Evolutionary conservation across 2,888 invertebrate species (phyloP), one percentile per base, ranked within the genome.

Genomic region (Abscondita cerata): DNA sequence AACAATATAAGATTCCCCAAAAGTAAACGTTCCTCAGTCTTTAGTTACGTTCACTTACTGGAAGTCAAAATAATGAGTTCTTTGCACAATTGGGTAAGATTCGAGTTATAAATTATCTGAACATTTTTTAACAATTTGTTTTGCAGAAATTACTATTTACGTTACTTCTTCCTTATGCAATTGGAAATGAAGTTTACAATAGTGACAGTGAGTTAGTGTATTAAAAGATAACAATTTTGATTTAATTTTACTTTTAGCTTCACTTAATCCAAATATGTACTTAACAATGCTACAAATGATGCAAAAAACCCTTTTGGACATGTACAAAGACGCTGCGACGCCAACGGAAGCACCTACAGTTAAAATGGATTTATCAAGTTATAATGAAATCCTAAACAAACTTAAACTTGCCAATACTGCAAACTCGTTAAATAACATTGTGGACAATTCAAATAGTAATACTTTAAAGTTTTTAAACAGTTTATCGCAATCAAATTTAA

Each of bases 1-100:
- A 44, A n/a, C 18, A 19, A 44, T 44, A 44, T 44, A 44, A 44
- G 18, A 44, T 44, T 44, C 18, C 18, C 18, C 16, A 44, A 44
- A 16, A 15, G 18, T 18, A 44, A 18, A 18, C 1, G 2, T 44
- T 9, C 1, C 18, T 44, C 44, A 44, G 44, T 44, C 19, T 18
- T 19, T 18, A 44, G 16, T 44, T 44, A n/a, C n/a, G 44, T 16
- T 19, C 19, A 18, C 44, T 6, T 12, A 2, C 41, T 12, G 8
- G 16, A 41, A 41, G 8, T 41, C 5, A 9, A 36, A 16, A 13
- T 13, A 4, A 41, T 41, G 41, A 41, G 13, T 41, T 12, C 16
- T 11, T 16, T 41, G 16, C 13, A 41, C n/a, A 1, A 18, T 44
- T 16, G 9, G 44, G 44, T 44, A 11, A 44, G 44, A n/a, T n/a